Evolutionary conservation across 92 coral and sea anemone genomes (phyloP).

Genomic region (Epizoanthus stellaris): DNA sequence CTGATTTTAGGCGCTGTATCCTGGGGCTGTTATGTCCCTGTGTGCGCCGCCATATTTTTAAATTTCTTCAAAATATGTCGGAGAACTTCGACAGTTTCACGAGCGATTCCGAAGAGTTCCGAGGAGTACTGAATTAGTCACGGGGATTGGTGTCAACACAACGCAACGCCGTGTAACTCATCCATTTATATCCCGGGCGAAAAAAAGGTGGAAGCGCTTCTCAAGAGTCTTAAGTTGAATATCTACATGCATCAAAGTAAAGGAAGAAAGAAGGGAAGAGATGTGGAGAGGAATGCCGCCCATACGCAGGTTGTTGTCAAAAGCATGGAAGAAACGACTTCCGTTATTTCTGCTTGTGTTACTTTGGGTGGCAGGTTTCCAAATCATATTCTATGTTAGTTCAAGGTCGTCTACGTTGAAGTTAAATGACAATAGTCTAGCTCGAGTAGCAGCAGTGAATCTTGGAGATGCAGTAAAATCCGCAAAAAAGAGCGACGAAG

Average conservation of each 20-base stretch:
- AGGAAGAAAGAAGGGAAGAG: neutral
- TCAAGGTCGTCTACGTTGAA: neutral
- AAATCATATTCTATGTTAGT: neutral
- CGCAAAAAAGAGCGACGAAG: no score
- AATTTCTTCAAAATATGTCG: neutral
- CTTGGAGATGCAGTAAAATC: neutral
- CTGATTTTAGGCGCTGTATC: neutral
- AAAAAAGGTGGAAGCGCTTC: no score
- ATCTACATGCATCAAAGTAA: neutral
- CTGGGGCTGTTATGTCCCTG: neutral
- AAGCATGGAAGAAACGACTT: constrained; percentile 18
- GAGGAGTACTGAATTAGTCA: no score
- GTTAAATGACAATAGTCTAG: neutral
- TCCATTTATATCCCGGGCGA: no score
- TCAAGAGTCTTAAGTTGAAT: no score
- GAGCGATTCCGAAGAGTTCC: neutral
- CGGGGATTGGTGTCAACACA: no score
- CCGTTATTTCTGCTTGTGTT: neutral
- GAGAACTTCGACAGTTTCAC: neutral
- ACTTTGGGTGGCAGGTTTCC: constrained; percentile 17
- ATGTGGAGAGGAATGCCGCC: neutral
- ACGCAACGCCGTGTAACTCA: no score
- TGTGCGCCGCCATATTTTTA: constrained; percentile 8
- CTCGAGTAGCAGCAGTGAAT: neutral
- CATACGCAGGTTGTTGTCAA: neutral